Base-by-base conservation (phyloP, 1,140 invertebrate species). In the Saccostrea glomerata region DNA sequence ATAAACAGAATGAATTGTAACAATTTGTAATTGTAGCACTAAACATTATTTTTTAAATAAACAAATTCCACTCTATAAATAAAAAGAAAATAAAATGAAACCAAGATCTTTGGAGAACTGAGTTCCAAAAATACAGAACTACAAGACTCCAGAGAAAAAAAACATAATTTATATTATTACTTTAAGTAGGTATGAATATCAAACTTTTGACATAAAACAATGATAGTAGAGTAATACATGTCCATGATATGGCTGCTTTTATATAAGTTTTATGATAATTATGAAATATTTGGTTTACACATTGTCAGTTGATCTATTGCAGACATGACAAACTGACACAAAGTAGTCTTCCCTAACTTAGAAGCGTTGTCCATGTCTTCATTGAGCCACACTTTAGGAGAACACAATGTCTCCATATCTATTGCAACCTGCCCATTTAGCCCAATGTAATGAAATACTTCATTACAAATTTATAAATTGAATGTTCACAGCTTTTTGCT, bases 391-490 rank as follows among this genome's bases (percentile, higher is more conserved):
- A 82, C 47, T 47, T 7, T 54, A 55, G 36, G 82, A 55, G 82
- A 84, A 84, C 40, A 23, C 47, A 54, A 84, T 15, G 54, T 54
- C 54, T 55, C 82, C n/a, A 17, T 84, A 12, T 15, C 47, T 84
- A 84, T 84, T 84, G 82, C 82, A 84, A 84, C 20, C 82, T 84
- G 82, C 82, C 82, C 82, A 55, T 55, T 84, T n/a, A 20, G 54
- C 82, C 40, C 40, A n/a, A 20, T 55, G 13, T 84, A 54, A 13
- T 11, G 30, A 55, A 60, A 13, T 20, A 15, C 13, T 17, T 20
- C 20, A 63, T 63, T 63, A 20, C n/a, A 6, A 20, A 17, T 63
- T 63, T 63, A 6, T 47, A 47, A 47, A 47, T 63, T 63, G 58
- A 63, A 63, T 63, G 5, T 63, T 63, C 58, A 63, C 58, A 63